Conservation (phyloP, 2,113 vertebrate species). For the Bungarus multicinctus region DNA sequence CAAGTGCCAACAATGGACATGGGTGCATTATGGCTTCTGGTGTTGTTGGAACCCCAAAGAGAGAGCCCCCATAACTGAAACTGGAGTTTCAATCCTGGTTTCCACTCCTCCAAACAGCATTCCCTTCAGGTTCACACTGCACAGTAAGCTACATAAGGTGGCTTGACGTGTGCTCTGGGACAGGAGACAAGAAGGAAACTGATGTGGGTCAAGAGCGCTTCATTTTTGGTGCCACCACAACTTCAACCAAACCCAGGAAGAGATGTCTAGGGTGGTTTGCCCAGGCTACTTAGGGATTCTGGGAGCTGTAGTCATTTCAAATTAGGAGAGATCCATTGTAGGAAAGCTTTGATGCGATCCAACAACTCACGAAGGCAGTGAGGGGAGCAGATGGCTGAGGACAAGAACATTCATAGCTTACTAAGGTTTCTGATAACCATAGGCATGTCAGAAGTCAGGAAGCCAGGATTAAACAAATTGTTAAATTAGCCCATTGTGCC, state of each 20-base stretch:
- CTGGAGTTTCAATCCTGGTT: not conserved
- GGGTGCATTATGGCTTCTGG: not conserved
- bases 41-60: not conserved
- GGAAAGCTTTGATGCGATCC: not conserved
- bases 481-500: not conserved
- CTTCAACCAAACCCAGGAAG: not conserved
- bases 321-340: not conserved
- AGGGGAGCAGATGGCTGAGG: not conserved
- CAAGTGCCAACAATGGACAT: not conserved
- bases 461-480: not conserved
- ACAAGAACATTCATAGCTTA: too few species aligned
- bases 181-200: not conserved
- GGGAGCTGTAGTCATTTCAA: not conserved
- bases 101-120: not conserved
- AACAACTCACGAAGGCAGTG: not conserved
- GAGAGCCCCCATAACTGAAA: not conserved
- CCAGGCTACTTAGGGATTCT: not conserved
- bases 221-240: not conserved
- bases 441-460: not conserved
- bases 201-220: not conserved
- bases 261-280: not conserved
- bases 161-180: not conserved
- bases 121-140: not conserved
- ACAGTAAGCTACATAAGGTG: not conserved
- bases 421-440: rapidly evolving